Percentiles rank a stretch among this genome's conserved stretches.
These are phyloP conservation scores for Drosophila saltans DNA, from an alignment of 1,140 invertebrate genomes.

Conservation along the genomic window DNA sequence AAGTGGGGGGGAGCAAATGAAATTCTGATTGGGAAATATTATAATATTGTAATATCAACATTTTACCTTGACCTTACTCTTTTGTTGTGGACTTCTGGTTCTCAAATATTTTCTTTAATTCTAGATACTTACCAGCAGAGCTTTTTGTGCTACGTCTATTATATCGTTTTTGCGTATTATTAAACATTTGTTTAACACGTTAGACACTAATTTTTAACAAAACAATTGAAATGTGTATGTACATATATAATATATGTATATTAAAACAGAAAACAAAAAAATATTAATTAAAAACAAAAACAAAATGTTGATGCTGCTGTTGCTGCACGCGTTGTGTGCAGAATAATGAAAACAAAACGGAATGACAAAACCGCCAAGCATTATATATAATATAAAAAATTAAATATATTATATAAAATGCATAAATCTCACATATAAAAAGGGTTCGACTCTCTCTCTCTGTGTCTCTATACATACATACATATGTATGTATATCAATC, in stretches of 20 bases:
- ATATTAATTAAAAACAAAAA: slow-evolving; percentile 43
- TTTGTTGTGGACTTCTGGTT: slow-evolving; percentile 29
- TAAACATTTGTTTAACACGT: slow-evolving; percentile 1
- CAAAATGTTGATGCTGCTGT: slow-evolving; percentile 22
- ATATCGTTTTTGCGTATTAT: slow-evolving; percentile 48
- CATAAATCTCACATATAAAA: slow-evolving; percentile 19
- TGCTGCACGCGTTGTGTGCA: slow-evolving; percentile 53
- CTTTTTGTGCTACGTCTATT: slow-evolving; percentile 4
- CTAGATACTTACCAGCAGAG: slow-evolving; percentile 54
- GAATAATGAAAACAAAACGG: slow-evolving; percentile 68
- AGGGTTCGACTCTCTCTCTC: slow-evolving; percentile 10
- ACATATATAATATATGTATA: slow-evolving; percentile 22
- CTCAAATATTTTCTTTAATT: neutral
- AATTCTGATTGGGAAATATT: slow-evolving; percentile 10
- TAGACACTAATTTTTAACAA: neutral
- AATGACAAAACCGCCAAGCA: slow-evolving; percentile 55
- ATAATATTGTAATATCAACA: neutral
- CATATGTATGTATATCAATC: neutral
- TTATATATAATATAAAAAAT: slow-evolving; percentile 21
- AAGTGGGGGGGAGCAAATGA: neutral
- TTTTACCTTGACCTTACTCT: slow-evolving; percentile 45
- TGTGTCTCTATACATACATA: neutral
- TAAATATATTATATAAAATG: slow-evolving; percentile 1
- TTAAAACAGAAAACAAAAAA: slow-evolving; percentile 39
- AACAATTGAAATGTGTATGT: slow-evolving; percentile 24